Conservation (phyloP, 2,113 vertebrate species). For the Myiozetetes cayanensis region DNA sequence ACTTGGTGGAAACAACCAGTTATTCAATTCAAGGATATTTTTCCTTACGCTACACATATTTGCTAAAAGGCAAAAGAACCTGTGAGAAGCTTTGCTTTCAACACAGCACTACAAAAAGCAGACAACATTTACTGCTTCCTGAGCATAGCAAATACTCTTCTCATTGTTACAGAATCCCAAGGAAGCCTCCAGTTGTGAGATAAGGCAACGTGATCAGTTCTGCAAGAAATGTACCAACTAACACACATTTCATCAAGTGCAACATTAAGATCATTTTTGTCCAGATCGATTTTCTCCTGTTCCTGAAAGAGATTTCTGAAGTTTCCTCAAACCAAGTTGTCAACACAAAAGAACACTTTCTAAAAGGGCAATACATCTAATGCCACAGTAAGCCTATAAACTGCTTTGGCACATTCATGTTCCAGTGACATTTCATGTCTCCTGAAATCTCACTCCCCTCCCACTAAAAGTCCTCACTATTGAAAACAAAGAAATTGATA, state of each 20-base stretch:
- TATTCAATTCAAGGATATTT: neutral
- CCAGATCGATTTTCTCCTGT: neutral
- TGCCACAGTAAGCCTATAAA: neutral
- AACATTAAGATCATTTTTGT: neutral
- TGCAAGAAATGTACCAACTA: neutral
- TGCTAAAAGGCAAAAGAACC: neutral
- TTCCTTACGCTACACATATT: neutral
- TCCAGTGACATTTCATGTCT: neutral
- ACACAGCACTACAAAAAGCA: neutral
- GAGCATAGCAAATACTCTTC: neutral
- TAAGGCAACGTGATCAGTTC: neutral
- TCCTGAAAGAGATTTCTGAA: neutral
- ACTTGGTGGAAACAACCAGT: neutral
- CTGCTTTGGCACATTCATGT: neutral
- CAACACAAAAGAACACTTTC: neutral
- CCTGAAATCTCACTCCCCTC: neutral
- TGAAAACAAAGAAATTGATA: neutral
- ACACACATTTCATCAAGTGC: neutral
- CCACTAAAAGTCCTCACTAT: neutral
- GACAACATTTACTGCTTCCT: neutral
- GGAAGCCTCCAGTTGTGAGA: conserved; percentile 11
- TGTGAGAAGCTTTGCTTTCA: neutral
- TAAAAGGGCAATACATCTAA: neutral
- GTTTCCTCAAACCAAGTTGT: neutral
- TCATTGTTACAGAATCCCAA: neutral